Conservation (phyloP, 1,140 invertebrate species). For the Nasonia giraulti region DNA sequence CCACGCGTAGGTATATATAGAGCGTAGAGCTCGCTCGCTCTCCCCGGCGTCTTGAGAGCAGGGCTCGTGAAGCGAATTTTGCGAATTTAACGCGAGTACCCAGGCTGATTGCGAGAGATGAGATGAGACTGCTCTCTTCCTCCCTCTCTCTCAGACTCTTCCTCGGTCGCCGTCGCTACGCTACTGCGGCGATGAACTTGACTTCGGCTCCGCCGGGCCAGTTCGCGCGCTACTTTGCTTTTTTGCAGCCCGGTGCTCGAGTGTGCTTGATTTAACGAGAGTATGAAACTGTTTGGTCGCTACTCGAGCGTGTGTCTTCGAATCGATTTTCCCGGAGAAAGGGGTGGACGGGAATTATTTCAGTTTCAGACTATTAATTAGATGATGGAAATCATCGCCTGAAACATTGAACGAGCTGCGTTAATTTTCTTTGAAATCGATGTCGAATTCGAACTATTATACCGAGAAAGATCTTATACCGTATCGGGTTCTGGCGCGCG, state of each 20-base stretch:
- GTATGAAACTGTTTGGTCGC: neutral
- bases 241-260: neutral
- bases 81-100: slow-evolving; percentile 34
- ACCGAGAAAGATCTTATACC: neutral
- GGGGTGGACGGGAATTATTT: no score
- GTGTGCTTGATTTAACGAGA: neutral
- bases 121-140: neutral
- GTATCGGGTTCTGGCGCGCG: no score
- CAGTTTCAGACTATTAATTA: no score
- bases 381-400: neutral
- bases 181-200: neutral
- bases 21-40: no score
- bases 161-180: no score
- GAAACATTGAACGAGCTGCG: neutral
- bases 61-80: slow-evolving; percentile 15
- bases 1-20: neutral
- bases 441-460: neutral
- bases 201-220: neutral
- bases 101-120: slow-evolving; percentile 32
- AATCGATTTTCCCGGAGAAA: neutral
- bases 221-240: neutral
- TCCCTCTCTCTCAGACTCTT: no score
- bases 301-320: neutral
- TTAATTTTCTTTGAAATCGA: no score
- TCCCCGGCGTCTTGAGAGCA: no score